phyloP scores from a whole-genome alignment of 1,140 invertebrate species.

The Prorops nasuta region DNA sequence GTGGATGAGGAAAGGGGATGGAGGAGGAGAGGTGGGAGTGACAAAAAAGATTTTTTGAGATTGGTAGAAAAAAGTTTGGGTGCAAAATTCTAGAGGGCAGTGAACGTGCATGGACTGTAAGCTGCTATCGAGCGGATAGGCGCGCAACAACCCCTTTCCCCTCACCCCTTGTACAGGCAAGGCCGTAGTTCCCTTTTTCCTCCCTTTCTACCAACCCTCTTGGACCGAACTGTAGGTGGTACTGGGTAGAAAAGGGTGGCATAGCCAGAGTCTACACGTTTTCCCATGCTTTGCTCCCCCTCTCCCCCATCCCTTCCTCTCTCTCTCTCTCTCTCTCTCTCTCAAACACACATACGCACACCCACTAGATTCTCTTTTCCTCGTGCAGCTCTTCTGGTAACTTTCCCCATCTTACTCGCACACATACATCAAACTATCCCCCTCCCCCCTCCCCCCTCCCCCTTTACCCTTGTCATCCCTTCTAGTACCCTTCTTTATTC shows the following conservation, averaged over 20 bases:
- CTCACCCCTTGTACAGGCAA: conserved; percentile 25
- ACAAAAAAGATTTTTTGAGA: no score
- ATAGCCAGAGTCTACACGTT: conserved; percentile 31
- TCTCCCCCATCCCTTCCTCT: conserved; percentile 2
- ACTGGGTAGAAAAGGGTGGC: conserved; percentile 34
- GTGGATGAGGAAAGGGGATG: no score
- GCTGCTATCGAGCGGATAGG: conserved; percentile 55
- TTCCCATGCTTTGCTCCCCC: conserved; percentile 29
- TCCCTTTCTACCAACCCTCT: conserved; percentile 16
- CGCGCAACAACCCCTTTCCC: conserved; percentile 43
- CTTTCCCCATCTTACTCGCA: conserved; percentile 3
- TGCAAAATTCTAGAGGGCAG: conserved; percentile 40
- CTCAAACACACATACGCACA: conserved; percentile 12
- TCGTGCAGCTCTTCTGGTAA: conserved; percentile 3
- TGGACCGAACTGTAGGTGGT: conserved; percentile 30
- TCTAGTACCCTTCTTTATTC: conserved; percentile 13
- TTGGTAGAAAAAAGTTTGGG: no score
- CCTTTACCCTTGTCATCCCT: conserved; percentile 12
- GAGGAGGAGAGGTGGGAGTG: conserved; percentile 14
- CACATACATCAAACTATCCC: no score
- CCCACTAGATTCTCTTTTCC: conserved; percentile 10
- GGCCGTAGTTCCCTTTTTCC: conserved; percentile 23
- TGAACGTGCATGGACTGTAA: conserved; percentile 50
- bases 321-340: conserved; percentile 5
- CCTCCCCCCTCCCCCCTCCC: no score